A percentile compares a stretch with the other conserved stretches of the same genome.
Conservation (phyloP, 2,113 vertebrate genomes). For the Noturus placidus region DNA sequence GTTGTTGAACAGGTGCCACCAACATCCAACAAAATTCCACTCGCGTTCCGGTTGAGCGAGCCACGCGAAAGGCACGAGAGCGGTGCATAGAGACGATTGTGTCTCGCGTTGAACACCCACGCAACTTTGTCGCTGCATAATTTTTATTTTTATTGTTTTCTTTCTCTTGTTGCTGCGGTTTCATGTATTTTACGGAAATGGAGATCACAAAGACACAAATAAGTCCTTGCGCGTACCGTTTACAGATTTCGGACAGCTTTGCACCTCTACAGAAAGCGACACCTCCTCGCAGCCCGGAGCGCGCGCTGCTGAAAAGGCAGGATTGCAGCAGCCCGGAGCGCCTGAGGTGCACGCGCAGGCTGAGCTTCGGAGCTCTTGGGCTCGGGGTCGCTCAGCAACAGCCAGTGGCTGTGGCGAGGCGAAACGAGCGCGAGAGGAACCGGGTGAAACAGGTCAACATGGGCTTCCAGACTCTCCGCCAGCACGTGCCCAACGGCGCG, state of each 20-base stretch:
- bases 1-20: slow-evolving; percentile 53
- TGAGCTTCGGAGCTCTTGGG: slow-evolving; percentile 64
- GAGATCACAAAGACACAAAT: slow-evolving; percentile 48
- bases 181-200: slow-evolving; percentile 44
- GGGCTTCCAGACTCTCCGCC: slow-evolving; percentile 83
- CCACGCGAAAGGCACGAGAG: slow-evolving; percentile 56
- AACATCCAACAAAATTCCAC: slow-evolving; percentile 18
- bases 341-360: slow-evolving; percentile 76
- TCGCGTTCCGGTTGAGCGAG: slow-evolving; percentile 48
- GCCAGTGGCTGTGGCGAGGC: slow-evolving; percentile 76
- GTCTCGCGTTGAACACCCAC: not conserved
- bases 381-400: slow-evolving; percentile 49
- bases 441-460: slow-evolving; percentile 82
- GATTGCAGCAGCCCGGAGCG: slow-evolving; percentile 72
- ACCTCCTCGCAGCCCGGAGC: not conserved
- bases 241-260: slow-evolving; percentile 42
- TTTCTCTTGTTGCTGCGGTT: not conserved
- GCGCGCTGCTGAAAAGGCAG: slow-evolving; percentile 54
- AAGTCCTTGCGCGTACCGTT: slow-evolving; percentile 35
- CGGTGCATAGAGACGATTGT: slow-evolving; percentile 11
- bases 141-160: not conserved
- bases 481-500: slow-evolving; percentile 81
- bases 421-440: slow-evolving; percentile 84
- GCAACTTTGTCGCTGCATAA: not conserved
- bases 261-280: not conserved